Evolutionary conservation across 2,888 invertebrate species (phyloP), one percentile per base, ranked within the genome.

Genomic region (Mactromeris polynyma): DNA sequence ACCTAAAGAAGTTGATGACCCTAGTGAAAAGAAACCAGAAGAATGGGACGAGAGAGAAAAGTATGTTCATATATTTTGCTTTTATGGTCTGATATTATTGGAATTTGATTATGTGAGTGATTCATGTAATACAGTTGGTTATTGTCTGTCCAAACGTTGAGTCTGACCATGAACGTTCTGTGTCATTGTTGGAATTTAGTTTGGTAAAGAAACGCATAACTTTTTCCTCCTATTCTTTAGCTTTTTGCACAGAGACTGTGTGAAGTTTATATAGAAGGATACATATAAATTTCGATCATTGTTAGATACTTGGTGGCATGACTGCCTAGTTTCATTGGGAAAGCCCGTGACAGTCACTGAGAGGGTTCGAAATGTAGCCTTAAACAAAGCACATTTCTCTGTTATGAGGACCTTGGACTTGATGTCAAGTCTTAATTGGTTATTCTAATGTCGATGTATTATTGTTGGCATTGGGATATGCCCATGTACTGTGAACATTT

Each of bases 11-110:
- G 98, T 99, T 94, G 98, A 98, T 95, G 99, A 99, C 97, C 98
- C 99, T 0, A 97, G 98, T 64, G 99, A 98, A 94, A 96, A 96
- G 87, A 98, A 98, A 96, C 99, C 99, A 0, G 98, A 97, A 0
- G 98, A 99, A 96, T 99, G 99, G 99, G 99, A 99, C 97, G 99
- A 99, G 95, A 97, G 99, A 94, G 98, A 98, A 96, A 98, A 98
- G 97, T 97, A 93, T 93, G 95, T 93, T 11, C 2, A 64, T 36
- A 33, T 58, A 42, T 42, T 42, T 42, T 42, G 42, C 6, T 6
- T 6, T 42, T 42, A 9, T 6, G 42, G 14, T 9, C 17, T 4
- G 46, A 46, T 46, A 26, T 26, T 77, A 0, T 77, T 77, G 33
- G 21, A 38, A 21, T 2, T 77, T 6, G 0, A 36, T 7, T 33